Conservation (phyloP, 2,113 vertebrate species). For the human (Homo sapiens) region GRCh38 chr11:60431501-60432000, state of each 20-base stretch:
- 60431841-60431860: too few relatives aligned
- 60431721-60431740: fast-evolving
- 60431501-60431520: background rate
- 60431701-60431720: background rate
- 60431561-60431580: background rate
- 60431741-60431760: background rate
- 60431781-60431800: background rate
- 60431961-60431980: background rate
- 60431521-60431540: background rate
- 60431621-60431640: background rate
- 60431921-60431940: background rate
- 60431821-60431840: background rate
- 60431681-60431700: background rate
- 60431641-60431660: background rate
- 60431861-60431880: background rate
- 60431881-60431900: background rate
- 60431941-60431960: background rate
- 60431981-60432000: background rate
- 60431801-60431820: background rate
- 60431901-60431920: background rate
- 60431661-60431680: background rate
- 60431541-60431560: background rate
- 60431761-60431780: background rate
- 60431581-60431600: background rate
- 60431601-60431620: background rate